A percentile compares a stretch with the other conserved stretches of the same genome.
Evolutionary conservation across 1,140 invertebrate genomes (phyloP).

Genomic region (Grapholita molesta): DNA sequence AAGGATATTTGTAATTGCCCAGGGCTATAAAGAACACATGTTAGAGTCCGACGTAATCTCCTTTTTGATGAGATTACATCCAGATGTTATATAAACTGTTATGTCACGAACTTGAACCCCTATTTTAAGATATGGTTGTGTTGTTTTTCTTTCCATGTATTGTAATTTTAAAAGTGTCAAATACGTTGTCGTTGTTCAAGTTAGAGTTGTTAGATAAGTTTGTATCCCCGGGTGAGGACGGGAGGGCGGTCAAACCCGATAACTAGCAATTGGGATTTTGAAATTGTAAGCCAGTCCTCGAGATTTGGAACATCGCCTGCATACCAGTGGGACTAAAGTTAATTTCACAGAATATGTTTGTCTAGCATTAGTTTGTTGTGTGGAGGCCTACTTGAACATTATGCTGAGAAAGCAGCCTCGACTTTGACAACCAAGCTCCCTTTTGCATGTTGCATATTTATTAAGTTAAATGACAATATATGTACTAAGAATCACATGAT

Average conservation of each 20-base stretch:
- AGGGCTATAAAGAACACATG: too few species aligned
- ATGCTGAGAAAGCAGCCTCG: not conserved
- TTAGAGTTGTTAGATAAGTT: not conserved
- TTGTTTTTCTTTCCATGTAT: constrained; percentile 21
- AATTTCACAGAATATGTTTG: not conserved
- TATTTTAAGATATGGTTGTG: constrained; percentile 27
- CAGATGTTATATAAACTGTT: constrained; percentile 2
- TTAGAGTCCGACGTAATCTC: too few species aligned
- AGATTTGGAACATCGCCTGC: not conserved
- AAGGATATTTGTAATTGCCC: too few species aligned
- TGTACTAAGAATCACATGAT: not conserved
- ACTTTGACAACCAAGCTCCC: not conserved
- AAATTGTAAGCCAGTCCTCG: too few species aligned
- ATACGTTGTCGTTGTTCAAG: not conserved
- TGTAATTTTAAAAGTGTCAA: not conserved
- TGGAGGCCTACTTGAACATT: not conserved
- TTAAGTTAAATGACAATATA: not conserved
- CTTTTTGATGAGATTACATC: not conserved
- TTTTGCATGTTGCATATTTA: not conserved
- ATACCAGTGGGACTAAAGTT: not conserved
- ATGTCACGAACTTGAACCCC: constrained; percentile 36
- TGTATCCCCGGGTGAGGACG: too few species aligned
- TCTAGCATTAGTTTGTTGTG: not conserved
- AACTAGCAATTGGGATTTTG: too few species aligned
- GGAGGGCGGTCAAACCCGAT: too few species aligned